Evolutionary conservation across 2,888 invertebrate species (phyloP), one percentile per base, ranked within the genome.

Genomic region (Cantharis lateralis): DNA sequence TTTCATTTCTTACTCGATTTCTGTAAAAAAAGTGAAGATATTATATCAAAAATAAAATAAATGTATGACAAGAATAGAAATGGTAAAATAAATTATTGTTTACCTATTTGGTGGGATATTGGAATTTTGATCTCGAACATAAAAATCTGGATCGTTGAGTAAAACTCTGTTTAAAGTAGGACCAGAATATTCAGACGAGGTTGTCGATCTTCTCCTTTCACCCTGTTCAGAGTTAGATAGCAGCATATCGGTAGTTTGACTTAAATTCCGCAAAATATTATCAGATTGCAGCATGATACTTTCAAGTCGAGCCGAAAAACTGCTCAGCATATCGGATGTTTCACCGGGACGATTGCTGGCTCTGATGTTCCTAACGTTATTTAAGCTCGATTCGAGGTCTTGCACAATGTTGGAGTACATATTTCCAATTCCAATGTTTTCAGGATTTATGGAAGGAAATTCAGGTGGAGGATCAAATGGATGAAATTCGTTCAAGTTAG

Each of bases 351-450:
- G 80, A 72, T 82, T 84, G 72, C 82, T 84, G 2, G 85, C 83
- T 64, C 85, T 80, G 76, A 87, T 85, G 77, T 85, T 85, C 26
- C 86, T 74, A 3, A 86, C 86, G 73, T 87, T 87, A 73, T 85
- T 86, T 71, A 87, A 80, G 76, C 87, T 87, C 0, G 86, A 85
- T 77, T 88, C 87, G 16, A 88, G 78, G 79, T 88, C 87, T 70
- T 86, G 86, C 10, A 88, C 84, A 15, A 88, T 88, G 74, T 87
- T 87, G 11, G 87, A 85, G 76, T 88, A 88, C 85, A 87, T 87
- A 74, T 83, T 84, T 10, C 86, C 84, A 70, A 88, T 86, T 24
- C 85, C 85, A 24, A 84, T 84, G 75, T 85, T 84, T 73, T 86
- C 86, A 3, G 85, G 83, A 80, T 85, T 83, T 10, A 85, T 83